phyloP scores from a whole-genome alignment of 2,113 vertebrate genomes.

The Brachypodius melanocephalos region DNA sequence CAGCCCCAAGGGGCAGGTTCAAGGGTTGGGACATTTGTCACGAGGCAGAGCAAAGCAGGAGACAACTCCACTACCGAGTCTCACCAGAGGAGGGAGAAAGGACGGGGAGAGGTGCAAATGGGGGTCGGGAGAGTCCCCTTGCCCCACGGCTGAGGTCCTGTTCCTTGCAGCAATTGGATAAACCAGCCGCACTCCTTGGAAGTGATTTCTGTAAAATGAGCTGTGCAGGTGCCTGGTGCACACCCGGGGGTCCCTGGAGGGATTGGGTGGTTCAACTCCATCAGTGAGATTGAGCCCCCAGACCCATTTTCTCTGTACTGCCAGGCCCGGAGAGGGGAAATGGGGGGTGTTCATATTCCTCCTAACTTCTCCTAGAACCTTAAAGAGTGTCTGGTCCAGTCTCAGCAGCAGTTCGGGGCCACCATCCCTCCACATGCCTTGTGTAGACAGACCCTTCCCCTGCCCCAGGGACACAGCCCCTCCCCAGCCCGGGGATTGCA shows the following conservation, averaged over 20 bases:
- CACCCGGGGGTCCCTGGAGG: neutral
- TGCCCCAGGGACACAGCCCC: too few species aligned
- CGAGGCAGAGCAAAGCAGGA: neutral
- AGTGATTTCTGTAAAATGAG: fast-evolving
- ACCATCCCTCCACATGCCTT: fast-evolving
- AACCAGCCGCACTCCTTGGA: neutral
- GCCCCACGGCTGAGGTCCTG: neutral
- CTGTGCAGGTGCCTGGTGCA: neutral
- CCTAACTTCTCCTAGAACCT: neutral
- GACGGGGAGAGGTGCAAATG: neutral
- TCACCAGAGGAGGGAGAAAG: neutral
- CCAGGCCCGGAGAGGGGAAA: too few species aligned
- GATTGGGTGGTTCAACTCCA: neutral
- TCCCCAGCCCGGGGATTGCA: neutral
- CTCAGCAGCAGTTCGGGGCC: neutral
- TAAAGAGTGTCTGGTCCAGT: fast-evolving
- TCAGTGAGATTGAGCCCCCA: neutral
- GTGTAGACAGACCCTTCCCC: neutral
- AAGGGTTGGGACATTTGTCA: neutral
- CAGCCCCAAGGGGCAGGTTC: neutral
- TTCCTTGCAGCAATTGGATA: neutral
- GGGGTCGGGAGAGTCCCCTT: neutral
- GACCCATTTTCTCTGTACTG: neutral
- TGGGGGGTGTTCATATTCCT: neutral
- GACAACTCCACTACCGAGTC: neutral